These are phyloP conservation scores for Microtus pennsylvanicus DNA, from an alignment of 2,113 vertebrate species.

Conservation along the genomic window DNA sequence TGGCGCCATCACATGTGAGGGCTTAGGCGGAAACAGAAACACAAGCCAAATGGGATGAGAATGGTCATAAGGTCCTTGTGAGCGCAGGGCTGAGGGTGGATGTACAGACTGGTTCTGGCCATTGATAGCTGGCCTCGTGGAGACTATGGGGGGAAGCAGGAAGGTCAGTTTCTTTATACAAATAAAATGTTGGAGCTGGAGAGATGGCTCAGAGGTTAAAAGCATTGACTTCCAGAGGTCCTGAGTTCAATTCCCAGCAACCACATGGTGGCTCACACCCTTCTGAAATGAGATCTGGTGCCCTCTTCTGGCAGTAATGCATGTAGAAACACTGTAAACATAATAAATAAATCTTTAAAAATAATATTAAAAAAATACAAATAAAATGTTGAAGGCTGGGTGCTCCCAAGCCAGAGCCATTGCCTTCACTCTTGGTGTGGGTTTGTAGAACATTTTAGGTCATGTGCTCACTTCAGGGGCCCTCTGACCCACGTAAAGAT, in stretches of 20 bases:
- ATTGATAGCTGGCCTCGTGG: rapidly evolving
- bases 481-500: neutral
- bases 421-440: neutral
- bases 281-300: too few species aligned
- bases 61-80: neutral
- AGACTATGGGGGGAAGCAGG: neutral
- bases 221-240: too few species aligned
- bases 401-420: neutral
- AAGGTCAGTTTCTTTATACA: neutral
- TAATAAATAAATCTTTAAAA: too few species aligned
- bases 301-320: too few species aligned
- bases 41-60: neutral
- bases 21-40: neutral
- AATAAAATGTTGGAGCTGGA: neutral
- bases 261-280: too few species aligned
- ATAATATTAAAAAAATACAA: too few species aligned
- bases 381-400: neutral
- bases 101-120: neutral
- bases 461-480: neutral
- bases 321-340: too few species aligned
- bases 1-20: neutral
- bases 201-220: too few species aligned
- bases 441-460: neutral
- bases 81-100: neutral
- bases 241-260: too few species aligned